Base-by-base conservation (phyloP, 2,113 vertebrate species). In the Apeltes quadracus region DNA sequence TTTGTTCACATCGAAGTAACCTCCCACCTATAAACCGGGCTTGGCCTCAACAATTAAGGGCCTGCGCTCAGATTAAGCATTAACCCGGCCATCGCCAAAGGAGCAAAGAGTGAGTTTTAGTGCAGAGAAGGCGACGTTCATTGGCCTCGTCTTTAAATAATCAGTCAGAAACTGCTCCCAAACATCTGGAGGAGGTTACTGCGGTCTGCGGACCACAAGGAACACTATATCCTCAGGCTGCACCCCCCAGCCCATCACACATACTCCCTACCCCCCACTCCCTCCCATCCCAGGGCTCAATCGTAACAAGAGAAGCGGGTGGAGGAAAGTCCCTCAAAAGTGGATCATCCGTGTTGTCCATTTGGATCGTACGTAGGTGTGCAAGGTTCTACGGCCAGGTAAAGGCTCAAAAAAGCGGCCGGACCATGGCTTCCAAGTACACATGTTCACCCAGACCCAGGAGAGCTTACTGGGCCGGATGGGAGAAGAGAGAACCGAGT, bases 151-250 rank as follows among this genome's bases (percentile, higher is more conserved):
- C 32, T 69, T 59, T 70, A 86, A 84, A 84, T 76, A 72, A 83
- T 79, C 48, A 75, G 50, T 79, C 48, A 76, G 46, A 78, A 61
- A 38, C 53, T 55, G 75, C 73, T 82, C 73, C 50, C 50, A 73
- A 75, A 89, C 90, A 91, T 92, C 91, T 92, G 90, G 89, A 87
- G 72, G 44, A 76, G 61, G 69, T 91, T 87, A 79, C 74, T 58
- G 83, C 44, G 76, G 75, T 79, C 68, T 57, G 76, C 76, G 63
- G 80, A 88, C 66, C 79, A 78, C 67, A 55, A n/a, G 53, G 61
- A 76, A 59, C 56, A 61, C 46, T 68, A 61, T 57, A 69, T 81
- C 67, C 70, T 23, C 62, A 72, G 27, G 48, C 51, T 29, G 23
- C 25, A 34, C 68, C 79, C 59, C 76, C 48, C 69, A 63, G 25